These are phyloP conservation scores for Sarcophaga carnaria DNA, from an alignment of 2,888 invertebrate species.

Conservation along the genomic window DNA sequence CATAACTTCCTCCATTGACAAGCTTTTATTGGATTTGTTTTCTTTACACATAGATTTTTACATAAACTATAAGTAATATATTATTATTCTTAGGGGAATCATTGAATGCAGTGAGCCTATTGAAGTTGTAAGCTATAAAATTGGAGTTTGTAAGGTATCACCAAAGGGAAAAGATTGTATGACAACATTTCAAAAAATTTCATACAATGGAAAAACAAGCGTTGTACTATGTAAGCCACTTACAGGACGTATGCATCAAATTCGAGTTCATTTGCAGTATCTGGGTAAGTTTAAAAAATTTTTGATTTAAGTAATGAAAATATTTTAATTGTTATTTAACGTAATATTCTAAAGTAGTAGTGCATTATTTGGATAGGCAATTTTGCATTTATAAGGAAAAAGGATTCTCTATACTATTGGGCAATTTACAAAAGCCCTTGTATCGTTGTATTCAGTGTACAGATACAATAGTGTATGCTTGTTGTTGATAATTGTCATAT, in stretches of 20 bases:
- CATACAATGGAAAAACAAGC: constrained; percentile 94
- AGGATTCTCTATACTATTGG: no score
- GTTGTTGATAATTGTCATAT: no score
- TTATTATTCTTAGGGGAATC: constrained; percentile 84
- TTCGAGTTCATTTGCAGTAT: constrained; percentile 98
- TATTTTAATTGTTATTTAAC: no score
- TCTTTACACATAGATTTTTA: no score
- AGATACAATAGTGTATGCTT: no score
- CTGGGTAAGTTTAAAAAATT: constrained; percentile 85
- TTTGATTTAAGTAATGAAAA: not conserved
- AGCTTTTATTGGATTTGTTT: no score
- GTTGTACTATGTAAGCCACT: constrained; percentile 96
- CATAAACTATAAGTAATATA: no score
- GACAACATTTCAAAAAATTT: constrained; percentile 94
- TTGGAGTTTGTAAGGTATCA: constrained; percentile 97
- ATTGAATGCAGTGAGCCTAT: constrained; percentile 95
- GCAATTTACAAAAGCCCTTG: no score
- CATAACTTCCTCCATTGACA: not conserved
- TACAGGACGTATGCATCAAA: constrained; percentile 99
- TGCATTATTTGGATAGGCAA: no score
- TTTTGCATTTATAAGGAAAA: no score
- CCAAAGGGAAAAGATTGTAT: constrained; percentile 95
- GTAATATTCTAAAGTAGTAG: no score
- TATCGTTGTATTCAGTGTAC: no score
- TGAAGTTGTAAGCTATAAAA: constrained; percentile 96